phyloP scores from a whole-genome alignment of 2,888 invertebrate genomes.

The Gandaritis pyraliata region DNA sequence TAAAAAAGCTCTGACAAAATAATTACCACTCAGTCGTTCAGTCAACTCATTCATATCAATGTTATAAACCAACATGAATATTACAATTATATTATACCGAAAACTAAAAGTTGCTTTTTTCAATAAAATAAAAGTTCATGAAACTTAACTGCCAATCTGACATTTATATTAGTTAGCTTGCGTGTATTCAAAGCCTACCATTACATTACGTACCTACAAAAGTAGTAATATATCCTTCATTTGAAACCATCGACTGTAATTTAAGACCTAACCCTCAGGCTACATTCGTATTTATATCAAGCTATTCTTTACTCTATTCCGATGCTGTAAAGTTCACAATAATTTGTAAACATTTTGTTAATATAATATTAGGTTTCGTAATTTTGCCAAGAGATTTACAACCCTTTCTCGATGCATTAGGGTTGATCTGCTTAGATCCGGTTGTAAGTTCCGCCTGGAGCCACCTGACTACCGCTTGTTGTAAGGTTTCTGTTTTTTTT shows the following conservation, averaged over 20 bases:
- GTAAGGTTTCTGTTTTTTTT: conserved; percentile 36
- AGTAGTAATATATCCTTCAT: conserved; percentile 14
- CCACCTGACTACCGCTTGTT: conserved; percentile 38
- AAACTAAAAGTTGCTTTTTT: too few relatives aligned
- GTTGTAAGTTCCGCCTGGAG: conserved; percentile 31
- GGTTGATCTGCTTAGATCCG: conserved; percentile 9
- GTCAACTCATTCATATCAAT: too few relatives aligned
- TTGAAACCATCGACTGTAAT: conserved; percentile 21
- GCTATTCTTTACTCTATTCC: conserved; percentile 18
- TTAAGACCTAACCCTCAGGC: conserved; percentile 20
- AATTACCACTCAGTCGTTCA: too few relatives aligned
- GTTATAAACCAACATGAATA: background rate
- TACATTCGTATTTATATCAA: conserved; percentile 4
- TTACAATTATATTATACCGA: background rate
- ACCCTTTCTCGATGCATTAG: conserved; percentile 18
- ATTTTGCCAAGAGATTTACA: conserved; percentile 18
- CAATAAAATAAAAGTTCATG: background rate
- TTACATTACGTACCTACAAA: conserved; percentile 15
- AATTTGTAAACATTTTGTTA: conserved; percentile 11
- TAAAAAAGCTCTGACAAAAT: too few relatives aligned
- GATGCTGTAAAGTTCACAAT: conserved; percentile 14
- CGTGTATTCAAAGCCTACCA: conserved; percentile 7
- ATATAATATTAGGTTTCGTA: conserved; percentile 15
- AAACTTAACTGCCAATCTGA: conserved; percentile 6
- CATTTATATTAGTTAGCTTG: conserved; percentile 7